These are phyloP conservation scores for Andricus grossulariae DNA, from an alignment of 1,140 invertebrate genomes.

Conservation along the genomic window DNA sequence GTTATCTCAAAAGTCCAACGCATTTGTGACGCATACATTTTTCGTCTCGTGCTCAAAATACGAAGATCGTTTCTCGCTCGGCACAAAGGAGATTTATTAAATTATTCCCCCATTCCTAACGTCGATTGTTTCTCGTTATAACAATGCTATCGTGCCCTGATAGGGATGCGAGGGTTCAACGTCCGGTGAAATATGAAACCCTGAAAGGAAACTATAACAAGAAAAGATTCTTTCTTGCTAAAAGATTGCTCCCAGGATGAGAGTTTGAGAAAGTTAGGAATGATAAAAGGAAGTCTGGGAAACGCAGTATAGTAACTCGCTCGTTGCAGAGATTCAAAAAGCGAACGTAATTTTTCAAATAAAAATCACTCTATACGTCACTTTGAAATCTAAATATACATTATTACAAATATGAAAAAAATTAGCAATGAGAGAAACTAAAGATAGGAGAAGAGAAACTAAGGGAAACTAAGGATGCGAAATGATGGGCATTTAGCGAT, in stretches of 20 bases:
- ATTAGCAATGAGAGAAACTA: too few species aligned
- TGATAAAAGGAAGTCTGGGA: conserved; percentile 12
- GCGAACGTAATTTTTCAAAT: too few species aligned
- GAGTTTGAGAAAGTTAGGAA: conserved; percentile 15
- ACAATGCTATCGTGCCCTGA: background rate
- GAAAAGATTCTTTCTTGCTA: background rate
- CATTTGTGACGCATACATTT: conserved; percentile 21
- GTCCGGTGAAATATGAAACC: background rate
- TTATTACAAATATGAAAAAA: too few species aligned
- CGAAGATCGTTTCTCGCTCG: background rate
- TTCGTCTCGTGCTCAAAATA: background rate
- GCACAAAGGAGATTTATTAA: conserved; percentile 23
- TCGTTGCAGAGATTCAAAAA: background rate
- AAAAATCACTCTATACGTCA: too few species aligned
- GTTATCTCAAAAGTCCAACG: conserved; percentile 25
- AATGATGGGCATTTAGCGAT: too few species aligned
- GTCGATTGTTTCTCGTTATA: conserved; percentile 29
- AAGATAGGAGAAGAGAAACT: too few species aligned
- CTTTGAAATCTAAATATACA: too few species aligned
- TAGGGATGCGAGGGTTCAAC: background rate
- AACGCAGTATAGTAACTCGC: background rate
- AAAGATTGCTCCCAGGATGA: conserved; percentile 6
- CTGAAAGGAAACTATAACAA: background rate
- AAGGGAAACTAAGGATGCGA: too few species aligned
- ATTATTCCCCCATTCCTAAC: background rate